Evolutionary conservation across 2,888 invertebrate genomes (phyloP).

Genomic region (Cactoblastis cactorum): DNA sequence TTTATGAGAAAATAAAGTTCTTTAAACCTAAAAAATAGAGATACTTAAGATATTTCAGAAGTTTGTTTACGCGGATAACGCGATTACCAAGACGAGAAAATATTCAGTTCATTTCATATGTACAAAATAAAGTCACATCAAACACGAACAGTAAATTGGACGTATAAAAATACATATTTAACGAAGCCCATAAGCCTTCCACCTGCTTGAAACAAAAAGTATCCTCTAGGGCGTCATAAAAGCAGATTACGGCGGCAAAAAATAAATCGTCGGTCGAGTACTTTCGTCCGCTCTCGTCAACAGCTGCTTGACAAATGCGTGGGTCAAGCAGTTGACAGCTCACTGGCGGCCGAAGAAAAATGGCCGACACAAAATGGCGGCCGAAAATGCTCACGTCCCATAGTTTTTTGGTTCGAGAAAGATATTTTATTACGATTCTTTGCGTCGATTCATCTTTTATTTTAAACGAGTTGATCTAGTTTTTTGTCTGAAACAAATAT

Average conservation of each 20-base stretch:
- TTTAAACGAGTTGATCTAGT: too few species aligned
- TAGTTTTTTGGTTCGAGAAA: conserved; percentile 10
- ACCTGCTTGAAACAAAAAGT: background rate
- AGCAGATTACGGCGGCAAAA: background rate
- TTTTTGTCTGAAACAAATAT: too few species aligned
- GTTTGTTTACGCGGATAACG: too few species aligned
- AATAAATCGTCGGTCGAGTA: background rate
- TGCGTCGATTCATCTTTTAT: background rate
- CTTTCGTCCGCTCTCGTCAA: background rate
- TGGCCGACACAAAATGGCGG: conserved; percentile 20
- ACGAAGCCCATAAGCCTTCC: background rate
- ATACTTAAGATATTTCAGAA: too few species aligned
- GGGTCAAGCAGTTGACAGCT: conserved; percentile 23
- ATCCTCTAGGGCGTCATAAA: background rate
- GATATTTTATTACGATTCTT: background rate
- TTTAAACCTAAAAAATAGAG: too few species aligned
- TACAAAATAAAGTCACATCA: background rate
- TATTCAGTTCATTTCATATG: too few species aligned
- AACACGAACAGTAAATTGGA: background rate
- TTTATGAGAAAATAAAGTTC: too few species aligned
- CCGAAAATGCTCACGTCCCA: conserved; percentile 10
- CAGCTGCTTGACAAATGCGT: conserved; percentile 21
- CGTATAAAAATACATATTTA: background rate
- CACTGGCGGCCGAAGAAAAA: conserved; percentile 22
- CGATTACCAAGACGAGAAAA: too few species aligned